Conservation (phyloP, 1,140 invertebrate species). For the Artemia franciscana region DNA sequence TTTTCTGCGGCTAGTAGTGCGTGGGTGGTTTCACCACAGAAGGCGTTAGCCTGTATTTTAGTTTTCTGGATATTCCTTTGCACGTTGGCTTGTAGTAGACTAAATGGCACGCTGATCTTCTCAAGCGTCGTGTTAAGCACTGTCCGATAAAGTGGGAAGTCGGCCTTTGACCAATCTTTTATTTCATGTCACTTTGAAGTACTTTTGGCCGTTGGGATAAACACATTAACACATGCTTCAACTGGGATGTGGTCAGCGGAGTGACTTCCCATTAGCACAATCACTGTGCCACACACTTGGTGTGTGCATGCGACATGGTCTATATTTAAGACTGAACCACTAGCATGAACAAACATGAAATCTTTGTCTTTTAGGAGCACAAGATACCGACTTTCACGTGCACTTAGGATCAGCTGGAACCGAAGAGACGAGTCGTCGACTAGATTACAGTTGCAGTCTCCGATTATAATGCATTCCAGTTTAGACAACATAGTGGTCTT, state of each 20-base stretch:
- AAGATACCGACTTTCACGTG: too few species aligned
- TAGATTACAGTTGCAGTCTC: too few species aligned
- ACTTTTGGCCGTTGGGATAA: not conserved
- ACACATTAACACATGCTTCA: not conserved
- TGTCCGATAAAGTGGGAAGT: too few species aligned
- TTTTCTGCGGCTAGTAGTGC: too few species aligned
- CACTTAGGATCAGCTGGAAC: too few species aligned
- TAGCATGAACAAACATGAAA: too few species aligned
- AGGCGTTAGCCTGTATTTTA: not conserved
- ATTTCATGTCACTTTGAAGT: not conserved
- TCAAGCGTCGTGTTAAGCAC: not conserved
- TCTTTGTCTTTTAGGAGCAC: too few species aligned
- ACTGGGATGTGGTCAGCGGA: not conserved
- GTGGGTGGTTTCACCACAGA: not conserved
- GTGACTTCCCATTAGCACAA: not conserved
- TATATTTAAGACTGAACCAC: too few species aligned
- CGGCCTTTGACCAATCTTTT: not conserved
- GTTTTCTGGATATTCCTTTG: not conserved
- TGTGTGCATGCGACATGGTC: too few species aligned
- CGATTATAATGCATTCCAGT: too few species aligned
- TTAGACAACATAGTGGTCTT: too few species aligned
- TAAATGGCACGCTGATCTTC: not conserved
- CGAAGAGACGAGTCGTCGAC: too few species aligned
- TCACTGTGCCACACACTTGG: not conserved
- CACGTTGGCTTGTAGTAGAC: not conserved